Evolutionary conservation across 2,113 vertebrate species (phyloP).

Genomic region (Carassius auratus): DNA sequence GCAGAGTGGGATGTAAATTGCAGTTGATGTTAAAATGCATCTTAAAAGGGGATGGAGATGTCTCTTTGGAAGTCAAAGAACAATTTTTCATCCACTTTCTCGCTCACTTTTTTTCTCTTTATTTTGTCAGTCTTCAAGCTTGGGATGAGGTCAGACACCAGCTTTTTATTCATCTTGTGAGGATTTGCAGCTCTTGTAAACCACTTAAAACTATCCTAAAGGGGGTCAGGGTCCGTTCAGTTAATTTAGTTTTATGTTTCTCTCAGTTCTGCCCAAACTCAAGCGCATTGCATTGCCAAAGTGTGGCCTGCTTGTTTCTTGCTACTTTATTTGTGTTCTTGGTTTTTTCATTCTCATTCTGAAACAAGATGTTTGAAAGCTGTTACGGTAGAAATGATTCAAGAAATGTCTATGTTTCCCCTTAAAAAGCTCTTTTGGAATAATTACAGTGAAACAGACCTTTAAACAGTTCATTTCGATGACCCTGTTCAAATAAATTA

Average conservation of each 20-base stretch:
- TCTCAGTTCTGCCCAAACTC: slow-evolving; percentile 72
- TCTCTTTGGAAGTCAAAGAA: slow-evolving; percentile 76
- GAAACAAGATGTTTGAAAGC: slow-evolving; percentile 46
- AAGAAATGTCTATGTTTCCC: background rate
- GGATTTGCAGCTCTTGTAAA: slow-evolving; percentile 73
- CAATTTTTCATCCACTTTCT: slow-evolving; percentile 68
- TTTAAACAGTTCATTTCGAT: background rate
- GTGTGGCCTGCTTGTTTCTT: slow-evolving; percentile 64
- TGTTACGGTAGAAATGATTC: background rate
- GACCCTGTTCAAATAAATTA: too few species aligned
- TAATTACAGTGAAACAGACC: background rate
- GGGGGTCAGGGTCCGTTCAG: slow-evolving; percentile 77
- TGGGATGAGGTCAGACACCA: slow-evolving; percentile 74
- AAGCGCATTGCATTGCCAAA: slow-evolving; percentile 67
- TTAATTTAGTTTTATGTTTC: slow-evolving; percentile 81
- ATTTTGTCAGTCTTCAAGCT: slow-evolving; percentile 72
- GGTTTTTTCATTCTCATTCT: slow-evolving; percentile 25
- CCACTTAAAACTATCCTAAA: slow-evolving; percentile 75
- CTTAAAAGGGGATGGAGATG: slow-evolving; percentile 75
- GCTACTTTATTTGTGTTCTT: slow-evolving; percentile 72
- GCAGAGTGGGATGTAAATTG: slow-evolving; percentile 76
- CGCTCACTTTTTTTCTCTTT: slow-evolving; percentile 29
- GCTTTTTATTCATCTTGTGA: slow-evolving; percentile 73
- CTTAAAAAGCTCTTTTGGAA: background rate
- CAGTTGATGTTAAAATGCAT: slow-evolving; percentile 74